phyloP scores from a whole-genome alignment of 1,140 invertebrate species.

The Apis laboriosa region DNA sequence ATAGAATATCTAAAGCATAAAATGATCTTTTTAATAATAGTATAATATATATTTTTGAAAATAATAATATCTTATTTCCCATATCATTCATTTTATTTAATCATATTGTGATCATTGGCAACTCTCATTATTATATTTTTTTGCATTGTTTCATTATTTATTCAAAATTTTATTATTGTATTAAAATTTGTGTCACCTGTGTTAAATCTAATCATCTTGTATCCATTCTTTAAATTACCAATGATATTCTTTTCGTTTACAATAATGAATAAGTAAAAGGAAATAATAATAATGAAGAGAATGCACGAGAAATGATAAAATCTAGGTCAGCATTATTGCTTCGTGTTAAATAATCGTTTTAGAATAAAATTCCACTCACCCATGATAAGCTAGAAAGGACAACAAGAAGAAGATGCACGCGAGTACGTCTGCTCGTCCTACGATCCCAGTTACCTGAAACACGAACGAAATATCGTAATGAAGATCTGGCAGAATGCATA shows the following conservation, averaged over 20 bases:
- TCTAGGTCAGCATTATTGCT: background rate
- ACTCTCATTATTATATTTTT: no score
- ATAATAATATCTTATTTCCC: no score
- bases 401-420: slow-evolving; percentile 91
- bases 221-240: no score
- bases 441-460: slow-evolving; percentile 89
- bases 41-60: no score
- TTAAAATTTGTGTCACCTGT: no score
- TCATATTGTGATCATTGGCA: no score
- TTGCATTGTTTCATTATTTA: no score
- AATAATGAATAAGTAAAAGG: background rate
- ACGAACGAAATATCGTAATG: slow-evolving; percentile 58
- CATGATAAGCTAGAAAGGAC: slow-evolving; percentile 90
- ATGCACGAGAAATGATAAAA: accelerated
- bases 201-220: no score
- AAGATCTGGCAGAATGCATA: background rate
- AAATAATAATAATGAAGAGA: background rate
- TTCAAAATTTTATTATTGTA: no score
- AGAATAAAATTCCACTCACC: slow-evolving; percentile 82
- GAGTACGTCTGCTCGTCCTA: slow-evolving; percentile 91
- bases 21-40: no score
- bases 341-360: background rate
- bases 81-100: no score
- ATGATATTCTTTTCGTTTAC: background rate
- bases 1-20: no score